Base-by-base conservation (phyloP, 2,888 invertebrate species). In the Sphinx pinastri region DNA sequence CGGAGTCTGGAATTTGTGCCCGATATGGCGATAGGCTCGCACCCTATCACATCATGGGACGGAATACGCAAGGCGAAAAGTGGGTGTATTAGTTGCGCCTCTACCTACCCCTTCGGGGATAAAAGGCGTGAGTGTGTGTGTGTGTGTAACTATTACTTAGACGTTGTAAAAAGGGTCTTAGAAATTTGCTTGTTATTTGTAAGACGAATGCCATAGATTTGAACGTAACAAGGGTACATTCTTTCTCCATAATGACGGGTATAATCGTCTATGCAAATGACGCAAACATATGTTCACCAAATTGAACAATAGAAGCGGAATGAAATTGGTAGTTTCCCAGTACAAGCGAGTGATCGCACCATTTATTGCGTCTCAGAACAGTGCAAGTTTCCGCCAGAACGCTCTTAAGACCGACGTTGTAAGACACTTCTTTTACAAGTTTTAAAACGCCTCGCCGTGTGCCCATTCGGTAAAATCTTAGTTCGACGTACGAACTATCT, bases 351-450 rank as follows among this genome's bases (percentile, higher is more conserved):
- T 87, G 88, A 89, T 90, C 89, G 88, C 84, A 81, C 87, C 91
- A 90, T 91, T 92, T 91, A 92, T 91, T 89, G 91, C 90, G 85
- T 84, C 85, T 82, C 81, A 83, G 86, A 87, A 89, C 86, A 85
- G 89, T 85, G 79, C 84, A 91, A 92, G 88, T 91, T 91, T 91
- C 87, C 81, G 82, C 81, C 82, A 78, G 77, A 82, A 85, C 79
- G 85, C 81, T 82, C 84, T 81, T 80, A 83, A 85, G 86, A 84
- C 82, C 77, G 83, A 73, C 79, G 78, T 80, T 82, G 77, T 76
- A 83, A 85, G 86, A 89, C 88, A 86, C 85, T 88, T 89, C 87
- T 89, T 88, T 88, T 88, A 88, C 87, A 90, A 92, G 88, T 91
- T 92, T 89, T 88, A 86, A 90, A 91, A 88, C 81, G 86, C 80